These are phyloP conservation scores for Rhodeus uyekii DNA, from an alignment of 2,797 vertebrate species.

Conservation along the genomic window DNA sequence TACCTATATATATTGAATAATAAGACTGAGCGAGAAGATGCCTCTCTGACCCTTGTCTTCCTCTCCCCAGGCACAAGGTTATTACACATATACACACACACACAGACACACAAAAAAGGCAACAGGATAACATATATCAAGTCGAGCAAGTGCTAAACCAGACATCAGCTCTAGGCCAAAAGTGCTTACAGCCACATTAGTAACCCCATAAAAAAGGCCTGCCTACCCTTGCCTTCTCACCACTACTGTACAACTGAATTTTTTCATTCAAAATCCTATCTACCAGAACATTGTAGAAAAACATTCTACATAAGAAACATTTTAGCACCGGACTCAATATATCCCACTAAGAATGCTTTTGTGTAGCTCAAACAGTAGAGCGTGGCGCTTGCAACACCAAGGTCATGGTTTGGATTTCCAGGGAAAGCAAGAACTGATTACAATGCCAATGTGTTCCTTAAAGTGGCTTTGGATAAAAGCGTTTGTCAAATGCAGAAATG, in stretches of 20 bases:
- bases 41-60: constrained; percentile 3
- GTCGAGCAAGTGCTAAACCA: background rate
- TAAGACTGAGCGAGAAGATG: background rate
- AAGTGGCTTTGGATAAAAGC: too few relatives aligned
- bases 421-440: too few relatives aligned
- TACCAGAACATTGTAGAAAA: background rate
- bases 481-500: too few relatives aligned
- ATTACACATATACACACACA: constrained; percentile 11
- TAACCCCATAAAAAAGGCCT: constrained; percentile 14
- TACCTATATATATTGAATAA: too few relatives aligned
- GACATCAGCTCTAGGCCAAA: constrained; percentile 33
- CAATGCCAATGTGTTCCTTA: too few relatives aligned
- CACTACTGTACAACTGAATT: background rate
- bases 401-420: too few relatives aligned
- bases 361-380: too few relatives aligned
- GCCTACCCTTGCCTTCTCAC: background rate
- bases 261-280: background rate
- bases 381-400: too few relatives aligned
- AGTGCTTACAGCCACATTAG: constrained; percentile 19
- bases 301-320: too few relatives aligned
- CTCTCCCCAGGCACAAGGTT: constrained; percentile 22
- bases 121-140: constrained; percentile 36
- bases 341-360: background rate
- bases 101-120: constrained; percentile 6
- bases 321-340: too few relatives aligned